Evolutionary conservation across 2,888 invertebrate species (phyloP), one percentile per base, ranked within the genome.

Genomic region (Chaetogeoica ovagalla): DNA sequence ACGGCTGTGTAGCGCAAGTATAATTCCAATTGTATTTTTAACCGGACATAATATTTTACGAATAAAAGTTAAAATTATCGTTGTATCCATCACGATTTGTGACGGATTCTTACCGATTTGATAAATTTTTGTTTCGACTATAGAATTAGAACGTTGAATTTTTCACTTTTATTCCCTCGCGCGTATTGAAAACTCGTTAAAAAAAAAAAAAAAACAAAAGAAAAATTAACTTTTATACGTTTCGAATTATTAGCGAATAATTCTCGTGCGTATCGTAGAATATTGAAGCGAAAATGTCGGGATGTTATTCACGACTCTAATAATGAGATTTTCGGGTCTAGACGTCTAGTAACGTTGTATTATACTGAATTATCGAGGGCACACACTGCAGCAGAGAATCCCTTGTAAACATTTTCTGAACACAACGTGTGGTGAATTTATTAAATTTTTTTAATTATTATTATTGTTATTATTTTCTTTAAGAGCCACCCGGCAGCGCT

Each of bases 361-460:
- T 63, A 37, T 37, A 63, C 30, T 19, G 30, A 63, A 63, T 63
- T 30, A 62, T 62, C n/a, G 62, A 30, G 2, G 63, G n/a, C n/a
- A 37, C 19, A 37, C 30, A 63, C 37, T 37, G 30, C 30, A n/a
- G 30, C 30, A 30, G 30, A 30, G 30, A 63, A 37, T 37, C 63
- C 19, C 63, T 63, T 63, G 63, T 63, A 63, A 37, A 63, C 63
- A 63, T 19, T 7, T 11, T 59, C 23, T 30, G 30, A 62, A 62
- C 30, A 62, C 15, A 5, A 62, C 15, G 19, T 23, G 13, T 60
- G 23, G 17, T 63, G 19, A 63, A 63, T 63, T 63, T 19, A 19
- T 30, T 30, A 43, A 9, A 19, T 63, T 37, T 63, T 23, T 63
- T 17, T 7, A 30, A 30, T 30, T 30, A 30, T 30, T 30, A 30